Percentiles rank a stretch among this genome's conserved stretches.
These are phyloP conservation scores for Phylloscopus trochiloides DNA, from an alignment of 2,113 vertebrate genomes.

Conservation along the genomic window DNA sequence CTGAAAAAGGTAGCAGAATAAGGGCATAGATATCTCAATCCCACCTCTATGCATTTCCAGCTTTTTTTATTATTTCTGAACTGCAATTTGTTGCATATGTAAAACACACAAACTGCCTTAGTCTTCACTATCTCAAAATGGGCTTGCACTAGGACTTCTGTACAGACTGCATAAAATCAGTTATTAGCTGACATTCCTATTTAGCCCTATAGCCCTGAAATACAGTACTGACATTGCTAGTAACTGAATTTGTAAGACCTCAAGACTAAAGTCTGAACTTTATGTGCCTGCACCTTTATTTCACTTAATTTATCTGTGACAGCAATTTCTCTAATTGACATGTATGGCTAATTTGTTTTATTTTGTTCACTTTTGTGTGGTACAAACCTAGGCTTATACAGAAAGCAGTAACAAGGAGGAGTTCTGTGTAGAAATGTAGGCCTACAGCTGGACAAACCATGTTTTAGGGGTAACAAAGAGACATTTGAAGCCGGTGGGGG, in stretches of 20 bases:
- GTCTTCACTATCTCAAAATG: neutral
- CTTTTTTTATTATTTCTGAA: neutral
- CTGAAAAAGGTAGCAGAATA: constrained; percentile 20
- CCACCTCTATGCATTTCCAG: neutral
- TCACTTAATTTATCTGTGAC: neutral
- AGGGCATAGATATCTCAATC: neutral
- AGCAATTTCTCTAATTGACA: neutral
- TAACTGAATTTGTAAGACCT: neutral
- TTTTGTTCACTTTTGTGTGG: neutral
- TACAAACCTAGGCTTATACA: neutral
- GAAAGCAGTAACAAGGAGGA: neutral
- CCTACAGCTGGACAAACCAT: neutral
- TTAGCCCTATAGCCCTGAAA: neutral
- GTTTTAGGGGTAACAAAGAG: neutral
- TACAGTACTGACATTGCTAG: neutral
- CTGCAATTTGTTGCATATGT: neutral
- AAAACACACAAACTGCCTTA: neutral
- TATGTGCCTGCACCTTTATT: neutral
- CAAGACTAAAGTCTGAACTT: neutral
- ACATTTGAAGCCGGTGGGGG: neutral
- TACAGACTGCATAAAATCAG: neutral
- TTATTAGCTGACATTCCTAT: neutral
- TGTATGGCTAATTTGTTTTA: neutral
- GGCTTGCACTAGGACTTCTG: neutral
- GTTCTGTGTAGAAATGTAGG: neutral